These are phyloP conservation scores for Hydropotes inermis DNA, from an alignment of 2,113 vertebrate genomes.

Conservation along the genomic window DNA sequence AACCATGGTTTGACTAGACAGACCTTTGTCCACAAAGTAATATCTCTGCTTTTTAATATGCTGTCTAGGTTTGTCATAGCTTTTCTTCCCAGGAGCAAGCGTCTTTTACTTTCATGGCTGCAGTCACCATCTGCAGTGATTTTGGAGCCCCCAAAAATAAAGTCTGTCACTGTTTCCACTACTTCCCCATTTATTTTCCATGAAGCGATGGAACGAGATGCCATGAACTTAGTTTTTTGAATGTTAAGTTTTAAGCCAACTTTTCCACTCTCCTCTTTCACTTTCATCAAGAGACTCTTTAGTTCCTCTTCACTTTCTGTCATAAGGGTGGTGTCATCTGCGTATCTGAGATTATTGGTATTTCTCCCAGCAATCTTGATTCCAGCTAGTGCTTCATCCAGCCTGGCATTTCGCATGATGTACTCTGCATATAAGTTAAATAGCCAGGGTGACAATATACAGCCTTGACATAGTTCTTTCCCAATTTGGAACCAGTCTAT, in stretches of 20 bases:
- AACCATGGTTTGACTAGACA: not conserved
- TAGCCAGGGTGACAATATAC: not conserved
- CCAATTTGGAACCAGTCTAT: not conserved
- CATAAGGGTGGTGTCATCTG: not conserved
- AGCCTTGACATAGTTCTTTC: not conserved
- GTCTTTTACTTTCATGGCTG: not conserved
- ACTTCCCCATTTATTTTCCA: not conserved
- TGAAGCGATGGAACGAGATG: not conserved
- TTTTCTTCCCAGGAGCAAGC: not conserved
- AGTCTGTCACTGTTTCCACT: not conserved
- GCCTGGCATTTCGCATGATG: not conserved
- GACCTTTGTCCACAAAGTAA: not conserved
- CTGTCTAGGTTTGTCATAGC: not conserved
- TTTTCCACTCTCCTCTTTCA: not conserved
- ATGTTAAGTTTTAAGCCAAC: not conserved
- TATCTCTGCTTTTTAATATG: not conserved
- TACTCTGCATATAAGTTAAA: not conserved
- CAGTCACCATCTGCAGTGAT: not conserved
- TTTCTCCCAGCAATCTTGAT: not conserved
- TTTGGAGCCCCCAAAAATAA: not conserved
- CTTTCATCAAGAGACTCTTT: not conserved
- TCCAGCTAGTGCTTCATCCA: not conserved
- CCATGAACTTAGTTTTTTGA: not conserved
- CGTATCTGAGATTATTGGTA: not conserved
- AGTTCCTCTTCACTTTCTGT: not conserved